Evolutionary conservation across 2,113 vertebrate genomes (phyloP).

Genomic region (Brienomyrus longianalis): DNA sequence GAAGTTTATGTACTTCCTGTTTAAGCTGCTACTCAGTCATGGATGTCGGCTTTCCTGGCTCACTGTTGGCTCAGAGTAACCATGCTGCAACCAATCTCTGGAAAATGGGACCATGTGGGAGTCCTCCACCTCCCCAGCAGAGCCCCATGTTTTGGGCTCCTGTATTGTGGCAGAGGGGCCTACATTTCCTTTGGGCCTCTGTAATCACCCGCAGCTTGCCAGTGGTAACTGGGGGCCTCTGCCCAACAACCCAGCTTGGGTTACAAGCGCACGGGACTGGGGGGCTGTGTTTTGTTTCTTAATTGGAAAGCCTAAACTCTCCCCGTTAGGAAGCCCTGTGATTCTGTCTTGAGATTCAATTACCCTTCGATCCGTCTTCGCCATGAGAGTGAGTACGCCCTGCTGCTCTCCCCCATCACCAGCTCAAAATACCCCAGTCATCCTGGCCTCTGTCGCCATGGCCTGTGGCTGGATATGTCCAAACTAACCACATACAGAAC

Average conservation of each 20-base stretch:
- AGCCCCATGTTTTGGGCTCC: slow-evolving; percentile 42
- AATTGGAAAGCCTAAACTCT: slow-evolving; percentile 26
- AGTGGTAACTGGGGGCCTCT: slow-evolving; percentile 29
- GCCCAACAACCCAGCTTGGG: slow-evolving; percentile 27
- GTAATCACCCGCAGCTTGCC: slow-evolving; percentile 13
- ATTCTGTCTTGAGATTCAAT: background rate
- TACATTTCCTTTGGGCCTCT: slow-evolving; percentile 31
- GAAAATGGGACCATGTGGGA: background rate
- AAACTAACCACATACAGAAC: background rate
- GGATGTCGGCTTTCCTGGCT: too few relatives aligned
- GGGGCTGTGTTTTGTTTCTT: slow-evolving; percentile 16
- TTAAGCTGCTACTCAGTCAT: slow-evolving; percentile 8
- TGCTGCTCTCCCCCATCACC: background rate
- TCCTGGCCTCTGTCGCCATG: background rate
- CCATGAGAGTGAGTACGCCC: background rate
- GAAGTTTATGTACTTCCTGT: slow-evolving; percentile 12
- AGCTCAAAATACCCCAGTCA: background rate
- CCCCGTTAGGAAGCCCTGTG: slow-evolving; percentile 2
- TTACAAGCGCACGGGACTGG: slow-evolving; percentile 24
- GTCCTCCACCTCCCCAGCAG: slow-evolving; percentile 29
- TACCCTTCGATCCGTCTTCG: slow-evolving; percentile 7
- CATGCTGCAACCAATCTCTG: background rate
- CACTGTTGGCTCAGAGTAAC: background rate
- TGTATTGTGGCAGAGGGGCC: slow-evolving; percentile 33
- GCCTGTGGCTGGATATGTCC: background rate